Evolutionary conservation across 2,797 vertebrate genomes (phyloP).

Genomic region (Enteromius treurensis): DNA sequence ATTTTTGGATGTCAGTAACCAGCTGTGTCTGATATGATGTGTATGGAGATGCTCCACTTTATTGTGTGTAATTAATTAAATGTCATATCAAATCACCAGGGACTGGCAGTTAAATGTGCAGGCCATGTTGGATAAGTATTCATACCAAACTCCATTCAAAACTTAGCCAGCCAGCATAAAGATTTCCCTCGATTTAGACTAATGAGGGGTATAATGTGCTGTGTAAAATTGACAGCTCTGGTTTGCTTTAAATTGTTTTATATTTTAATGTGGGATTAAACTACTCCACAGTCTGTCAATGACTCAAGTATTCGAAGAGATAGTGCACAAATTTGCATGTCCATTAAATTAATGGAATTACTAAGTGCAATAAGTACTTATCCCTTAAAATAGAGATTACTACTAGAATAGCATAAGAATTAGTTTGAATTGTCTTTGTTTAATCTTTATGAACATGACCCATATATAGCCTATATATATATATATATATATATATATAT

Average conservation of each 20-base stretch:
- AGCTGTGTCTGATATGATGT: conserved; percentile 16
- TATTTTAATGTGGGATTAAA: conserved; percentile 13
- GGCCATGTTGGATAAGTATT: conserved; percentile 37
- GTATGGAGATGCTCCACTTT: conserved; percentile 3
- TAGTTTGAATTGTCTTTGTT: background rate
- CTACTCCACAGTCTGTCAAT: conserved; percentile 23
- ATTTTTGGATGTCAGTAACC: background rate
- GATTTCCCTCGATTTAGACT: conserved; percentile 1
- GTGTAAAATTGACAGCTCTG: conserved; percentile 1
- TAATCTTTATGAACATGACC: background rate
- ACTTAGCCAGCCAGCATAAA: conserved; percentile 3
- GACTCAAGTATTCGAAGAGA: conserved; percentile 16
- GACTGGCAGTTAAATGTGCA: conserved; percentile 17
- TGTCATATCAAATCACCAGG: conserved; percentile 36
- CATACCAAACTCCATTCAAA: conserved; percentile 15
- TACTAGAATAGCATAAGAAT: background rate
- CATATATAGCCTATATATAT: background rate
- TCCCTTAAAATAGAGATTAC: conserved; percentile 4
- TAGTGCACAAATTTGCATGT: conserved; percentile 6
- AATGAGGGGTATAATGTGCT: conserved; percentile 6
- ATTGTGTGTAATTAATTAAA: conserved; percentile 44
- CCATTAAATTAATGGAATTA: conserved; percentile 13
- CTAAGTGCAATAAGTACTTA: background rate
- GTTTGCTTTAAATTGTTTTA: conserved; percentile 3
- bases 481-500: too few species aligned